phyloP scores from a whole-genome alignment of 2,797 vertebrate genomes.

The Anguilla marmorata region DNA sequence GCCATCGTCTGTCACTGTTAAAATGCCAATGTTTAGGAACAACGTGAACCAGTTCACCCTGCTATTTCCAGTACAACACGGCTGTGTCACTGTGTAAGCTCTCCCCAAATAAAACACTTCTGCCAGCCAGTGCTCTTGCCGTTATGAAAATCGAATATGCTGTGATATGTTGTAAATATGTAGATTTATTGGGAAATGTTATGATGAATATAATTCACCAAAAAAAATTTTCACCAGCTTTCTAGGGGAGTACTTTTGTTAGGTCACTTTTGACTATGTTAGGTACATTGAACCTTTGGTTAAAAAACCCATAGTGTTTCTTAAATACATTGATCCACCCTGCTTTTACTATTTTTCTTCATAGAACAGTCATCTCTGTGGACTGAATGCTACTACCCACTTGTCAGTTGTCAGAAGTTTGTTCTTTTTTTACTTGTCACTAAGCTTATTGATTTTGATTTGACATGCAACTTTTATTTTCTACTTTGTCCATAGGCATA shows the following conservation, averaged over 20 bases:
- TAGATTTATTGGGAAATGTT: background rate
- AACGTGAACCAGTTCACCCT: background rate
- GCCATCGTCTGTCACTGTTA: background rate
- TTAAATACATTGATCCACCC: background rate
- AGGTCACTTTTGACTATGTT: background rate
- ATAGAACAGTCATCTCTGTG: background rate
- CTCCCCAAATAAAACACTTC: background rate
- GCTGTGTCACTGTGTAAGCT: background rate
- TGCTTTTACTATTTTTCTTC: background rate
- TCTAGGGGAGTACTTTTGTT: background rate
- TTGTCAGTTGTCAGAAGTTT: background rate
- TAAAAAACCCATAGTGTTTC: background rate
- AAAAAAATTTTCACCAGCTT: background rate
- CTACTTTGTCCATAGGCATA: background rate
- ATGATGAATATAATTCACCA: background rate
- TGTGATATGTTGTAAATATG: background rate
- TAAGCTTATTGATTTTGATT: background rate
- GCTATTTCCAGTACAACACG: background rate
- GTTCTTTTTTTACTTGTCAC: background rate
- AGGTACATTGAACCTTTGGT: background rate
- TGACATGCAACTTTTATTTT: background rate
- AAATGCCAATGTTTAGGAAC: slow-evolving; percentile 6
- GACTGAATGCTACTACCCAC: background rate
- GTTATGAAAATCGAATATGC: background rate
- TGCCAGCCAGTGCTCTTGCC: background rate